These are phyloP conservation scores for Pseudomyrmex flavicornis DNA, from an alignment of 1,140 invertebrate genomes.

Conservation along the genomic window DNA sequence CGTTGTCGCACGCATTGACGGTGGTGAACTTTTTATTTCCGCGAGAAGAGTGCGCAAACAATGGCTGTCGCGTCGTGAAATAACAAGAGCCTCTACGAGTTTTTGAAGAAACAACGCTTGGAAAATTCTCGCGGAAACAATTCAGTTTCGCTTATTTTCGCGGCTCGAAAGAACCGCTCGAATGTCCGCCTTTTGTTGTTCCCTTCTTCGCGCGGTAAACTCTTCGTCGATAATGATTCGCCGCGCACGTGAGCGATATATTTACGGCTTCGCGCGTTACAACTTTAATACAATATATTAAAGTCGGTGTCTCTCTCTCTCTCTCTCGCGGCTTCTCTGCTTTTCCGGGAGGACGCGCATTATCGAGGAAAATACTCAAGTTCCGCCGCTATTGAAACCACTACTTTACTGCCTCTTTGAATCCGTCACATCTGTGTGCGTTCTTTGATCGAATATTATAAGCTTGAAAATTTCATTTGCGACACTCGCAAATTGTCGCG, in stretches of 20 bases:
- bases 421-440: neutral
- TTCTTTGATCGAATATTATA: neutral
- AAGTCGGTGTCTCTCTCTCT: neutral
- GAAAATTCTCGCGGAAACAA: neutral
- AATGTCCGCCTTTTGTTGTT: neutral
- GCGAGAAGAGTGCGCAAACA: constrained; percentile 18
- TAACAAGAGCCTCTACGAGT: constrained; percentile 2
- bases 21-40: constrained; percentile 40
- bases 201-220: neutral
- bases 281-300: neutral
- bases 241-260: neutral
- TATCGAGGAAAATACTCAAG: neutral
- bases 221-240: constrained; percentile 16
- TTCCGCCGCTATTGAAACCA: too few relatives aligned
- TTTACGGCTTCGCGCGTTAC: constrained; percentile 11
- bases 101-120: neutral
- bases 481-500: neutral
- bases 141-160: neutral
- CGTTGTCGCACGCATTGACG: neutral
- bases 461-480: neutral
- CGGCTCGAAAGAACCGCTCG: neutral
- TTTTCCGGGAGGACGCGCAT: neutral
- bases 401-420: neutral
- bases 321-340: neutral
- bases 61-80: constrained; percentile 21